Percentiles rank a stretch among this genome's conserved stretches.
phyloP scores from a whole-genome alignment of 2,888 invertebrate genomes.

The Ophion slaviceki region DNA sequence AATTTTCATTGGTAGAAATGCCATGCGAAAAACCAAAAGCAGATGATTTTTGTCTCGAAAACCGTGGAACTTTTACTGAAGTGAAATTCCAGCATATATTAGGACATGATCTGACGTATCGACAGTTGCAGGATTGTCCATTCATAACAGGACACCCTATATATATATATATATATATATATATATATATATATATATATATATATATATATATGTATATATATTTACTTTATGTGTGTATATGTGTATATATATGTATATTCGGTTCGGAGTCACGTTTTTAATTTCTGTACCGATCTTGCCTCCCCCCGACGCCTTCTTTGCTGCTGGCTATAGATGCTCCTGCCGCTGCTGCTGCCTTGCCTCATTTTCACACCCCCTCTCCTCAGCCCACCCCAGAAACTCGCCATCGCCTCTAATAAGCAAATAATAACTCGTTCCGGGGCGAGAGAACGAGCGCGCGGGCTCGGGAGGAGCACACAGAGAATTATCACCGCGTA shows the following conservation, averaged over 20 bases:
- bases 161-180: no score
- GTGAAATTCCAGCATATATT: no score
- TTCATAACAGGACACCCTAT: no score
- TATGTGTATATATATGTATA: constrained; percentile 60
- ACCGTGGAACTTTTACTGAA: no score
- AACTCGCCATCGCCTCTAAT: constrained; percentile 73
- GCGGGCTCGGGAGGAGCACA: constrained; percentile 58
- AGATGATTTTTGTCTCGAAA: no score
- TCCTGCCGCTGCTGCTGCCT: constrained; percentile 64
- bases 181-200: no score
- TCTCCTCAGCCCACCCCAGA: constrained; percentile 27
- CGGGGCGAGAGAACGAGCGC: constrained; percentile 47
- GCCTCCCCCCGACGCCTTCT: neutral
- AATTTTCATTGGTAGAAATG: no score
- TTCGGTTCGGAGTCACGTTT: constrained; percentile 80
- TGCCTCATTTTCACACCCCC: constrained; percentile 80
- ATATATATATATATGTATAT: no score
- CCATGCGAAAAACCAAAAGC: no score
- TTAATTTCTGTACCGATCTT: constrained; percentile 78
- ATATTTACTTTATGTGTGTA: neutral
- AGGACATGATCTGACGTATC: no score
- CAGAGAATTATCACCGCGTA: constrained; percentile 60
- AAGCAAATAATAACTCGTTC: constrained; percentile 81
- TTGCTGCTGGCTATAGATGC: constrained; percentile 50
- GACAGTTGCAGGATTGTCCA: no score